Conservation (phyloP, 2,113 vertebrate species). For the Alaudala cheleensis region DNA sequence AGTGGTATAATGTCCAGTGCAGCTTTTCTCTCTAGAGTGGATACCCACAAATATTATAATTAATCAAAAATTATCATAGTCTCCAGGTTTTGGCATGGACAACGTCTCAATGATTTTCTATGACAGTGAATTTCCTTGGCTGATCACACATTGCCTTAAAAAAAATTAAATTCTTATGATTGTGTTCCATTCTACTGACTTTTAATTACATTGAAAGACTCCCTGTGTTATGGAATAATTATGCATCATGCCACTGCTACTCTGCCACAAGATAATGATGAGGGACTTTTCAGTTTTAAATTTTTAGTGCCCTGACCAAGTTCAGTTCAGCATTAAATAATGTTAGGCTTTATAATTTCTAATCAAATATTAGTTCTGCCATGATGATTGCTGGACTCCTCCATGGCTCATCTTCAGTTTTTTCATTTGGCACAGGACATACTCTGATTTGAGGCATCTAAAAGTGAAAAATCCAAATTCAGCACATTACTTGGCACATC, state of each 20-base stretch:
- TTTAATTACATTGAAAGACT: slow-evolving; percentile 45
- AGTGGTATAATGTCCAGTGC: neutral
- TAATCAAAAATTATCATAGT: neutral
- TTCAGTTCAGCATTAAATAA: slow-evolving; percentile 3
- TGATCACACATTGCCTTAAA: slow-evolving; percentile 1
- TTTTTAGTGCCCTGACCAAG: slow-evolving; percentile 7
- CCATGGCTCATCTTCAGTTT: neutral
- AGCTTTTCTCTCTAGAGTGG: neutral
- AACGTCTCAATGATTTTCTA: neutral
- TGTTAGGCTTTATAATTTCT: slow-evolving; percentile 8
- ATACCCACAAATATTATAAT: neutral
- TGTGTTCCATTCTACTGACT: slow-evolving; percentile 45
- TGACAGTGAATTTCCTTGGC: slow-evolving; percentile 2
- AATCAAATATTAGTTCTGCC: neutral
- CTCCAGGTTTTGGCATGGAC: neutral
- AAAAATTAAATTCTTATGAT: slow-evolving; percentile 8
- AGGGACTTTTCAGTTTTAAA: slow-evolving; percentile 9
- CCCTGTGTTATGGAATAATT: slow-evolving; percentile 13
- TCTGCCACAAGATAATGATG: neutral
- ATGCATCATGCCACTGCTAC: neutral
- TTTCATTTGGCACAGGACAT: neutral
- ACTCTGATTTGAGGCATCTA: neutral
- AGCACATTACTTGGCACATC: neutral
- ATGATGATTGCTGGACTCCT: neutral
- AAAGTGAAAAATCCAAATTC: neutral